Conservation (phyloP, 2,113 vertebrate genomes). For the Xiphorhynchus elegans region DNA sequence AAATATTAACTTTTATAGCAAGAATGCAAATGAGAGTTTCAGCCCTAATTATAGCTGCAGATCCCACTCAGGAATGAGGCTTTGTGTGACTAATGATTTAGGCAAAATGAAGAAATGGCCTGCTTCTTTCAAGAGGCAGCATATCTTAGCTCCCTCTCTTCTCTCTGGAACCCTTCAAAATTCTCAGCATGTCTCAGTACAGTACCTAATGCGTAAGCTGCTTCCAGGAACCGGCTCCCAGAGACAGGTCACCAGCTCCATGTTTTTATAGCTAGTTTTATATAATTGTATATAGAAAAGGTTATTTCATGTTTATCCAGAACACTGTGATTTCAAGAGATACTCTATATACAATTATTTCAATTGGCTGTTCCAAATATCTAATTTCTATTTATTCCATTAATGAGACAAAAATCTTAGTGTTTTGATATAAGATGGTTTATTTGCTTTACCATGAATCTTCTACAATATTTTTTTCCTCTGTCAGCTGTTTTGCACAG, state of each 20-base stretch:
- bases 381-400: neutral
- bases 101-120: slow-evolving; percentile 40
- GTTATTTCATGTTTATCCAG: neutral
- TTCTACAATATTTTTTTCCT: neutral
- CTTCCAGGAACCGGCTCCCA: neutral
- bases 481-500: neutral
- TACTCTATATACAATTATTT: neutral
- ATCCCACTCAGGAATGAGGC: slow-evolving; percentile 43
- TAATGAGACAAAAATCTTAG: neutral
- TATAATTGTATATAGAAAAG: neutral
- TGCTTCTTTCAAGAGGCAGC: slow-evolving; percentile 28
- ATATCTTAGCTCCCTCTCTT: slow-evolving; percentile 8
- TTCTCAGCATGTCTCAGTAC: neutral
- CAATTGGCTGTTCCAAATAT: neutral
- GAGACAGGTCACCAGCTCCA: neutral
- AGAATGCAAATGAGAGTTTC: slow-evolving; percentile 63
- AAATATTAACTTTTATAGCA: slow-evolving; percentile 68
- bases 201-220: neutral
- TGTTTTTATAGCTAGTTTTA: neutral
- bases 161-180: neutral
- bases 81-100: slow-evolving; percentile 56
- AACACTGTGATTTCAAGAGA: neutral
- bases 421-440: neutral
- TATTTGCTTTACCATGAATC: neutral
- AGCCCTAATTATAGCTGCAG: slow-evolving; percentile 61